phyloP scores from a whole-genome alignment of 2,797 vertebrate species.

The Malurus leucopterus region DNA sequence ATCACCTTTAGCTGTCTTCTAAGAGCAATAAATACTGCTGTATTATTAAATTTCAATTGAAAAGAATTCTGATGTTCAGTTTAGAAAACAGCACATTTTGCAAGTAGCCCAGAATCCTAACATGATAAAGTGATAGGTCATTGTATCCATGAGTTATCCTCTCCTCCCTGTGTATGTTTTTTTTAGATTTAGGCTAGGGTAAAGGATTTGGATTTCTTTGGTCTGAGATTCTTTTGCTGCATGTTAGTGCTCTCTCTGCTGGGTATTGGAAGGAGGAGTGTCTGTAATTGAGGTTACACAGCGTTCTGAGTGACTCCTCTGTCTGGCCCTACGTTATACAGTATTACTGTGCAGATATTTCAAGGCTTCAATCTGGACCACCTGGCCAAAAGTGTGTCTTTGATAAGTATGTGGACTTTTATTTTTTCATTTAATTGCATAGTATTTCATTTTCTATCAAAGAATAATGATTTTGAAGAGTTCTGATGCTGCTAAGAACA shows the following conservation, averaged over 20 bases:
- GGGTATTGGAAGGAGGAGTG: constrained; percentile 65
- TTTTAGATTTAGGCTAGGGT: not conserved
- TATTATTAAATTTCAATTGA: not conserved
- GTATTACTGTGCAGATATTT: constrained; percentile 80
- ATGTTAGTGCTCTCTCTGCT: constrained; percentile 55
- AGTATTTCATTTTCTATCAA: constrained; percentile 83
- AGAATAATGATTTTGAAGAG: constrained; percentile 71
- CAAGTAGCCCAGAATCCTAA: not conserved
- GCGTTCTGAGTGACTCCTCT: constrained; percentile 88
- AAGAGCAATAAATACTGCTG: constrained; percentile 54
- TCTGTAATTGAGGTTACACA: constrained; percentile 69
- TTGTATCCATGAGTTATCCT: not conserved
- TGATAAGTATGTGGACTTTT: constrained; percentile 78
- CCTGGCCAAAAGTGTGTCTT: constrained; percentile 83
- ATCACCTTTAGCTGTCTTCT: constrained; percentile 70
- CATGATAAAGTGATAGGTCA: not conserved
- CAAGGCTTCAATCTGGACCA: constrained; percentile 80
- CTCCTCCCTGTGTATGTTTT: not conserved
- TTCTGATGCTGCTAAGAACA: constrained; percentile 48
- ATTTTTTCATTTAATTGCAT: constrained; percentile 76
- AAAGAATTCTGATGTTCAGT: not conserved
- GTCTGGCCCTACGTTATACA: constrained; percentile 81
- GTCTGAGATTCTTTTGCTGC: constrained; percentile 22
- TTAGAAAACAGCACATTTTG: not conserved
- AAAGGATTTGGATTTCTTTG: constrained; percentile 35